Evolutionary conservation across 2,888 invertebrate species (phyloP), one percentile per base, ranked within the genome.

Genomic region (Corbicula japonica): DNA sequence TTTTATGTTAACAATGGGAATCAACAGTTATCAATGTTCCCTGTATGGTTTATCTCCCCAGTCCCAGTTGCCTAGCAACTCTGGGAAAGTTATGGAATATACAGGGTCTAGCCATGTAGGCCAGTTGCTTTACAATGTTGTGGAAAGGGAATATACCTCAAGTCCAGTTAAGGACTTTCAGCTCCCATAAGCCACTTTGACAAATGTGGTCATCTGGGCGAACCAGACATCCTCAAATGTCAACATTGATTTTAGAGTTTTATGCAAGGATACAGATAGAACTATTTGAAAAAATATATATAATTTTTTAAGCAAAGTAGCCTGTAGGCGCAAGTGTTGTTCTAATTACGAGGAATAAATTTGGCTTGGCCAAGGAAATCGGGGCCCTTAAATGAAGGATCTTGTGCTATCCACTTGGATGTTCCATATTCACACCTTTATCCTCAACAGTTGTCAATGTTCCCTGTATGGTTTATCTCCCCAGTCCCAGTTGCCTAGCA

Each of bases 401-500:
- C n/a, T n/a, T n/a, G n/a, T n/a, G n/a, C n/a, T n/a, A n/a, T n/a
- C n/a, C n/a, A n/a, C n/a, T 78, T n/a, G n/a, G n/a, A n/a, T n/a
- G n/a, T n/a, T n/a, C n/a, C n/a, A n/a, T n/a, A n/a, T n/a, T n/a
- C n/a, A n/a, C n/a, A n/a, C n/a, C n/a, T n/a, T n/a, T n/a, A n/a
- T n/a, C n/a, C n/a, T n/a, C n/a, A n/a, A n/a, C n/a, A n/a, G n/a
- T n/a, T n/a, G n/a, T n/a, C n/a, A n/a, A n/a, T n/a, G n/a, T n/a
- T n/a, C n/a, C 78, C 83, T 86, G 85, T 80, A 89, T 89, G 88
- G 89, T 87, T 84, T 89, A 44, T 86, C 88, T 87, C 87, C 85
- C 76, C 83, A 76, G 79, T 88, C 77, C 86, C 71, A 60, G 88
- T 72, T 84, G 70, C 74, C 65, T 66, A 83, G 80, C 72, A 63